These are phyloP conservation scores for Cassiopea andromeda DNA, from an alignment of 30 jellyfish, hydroid and myxozoan species.

Conservation along the genomic window DNA sequence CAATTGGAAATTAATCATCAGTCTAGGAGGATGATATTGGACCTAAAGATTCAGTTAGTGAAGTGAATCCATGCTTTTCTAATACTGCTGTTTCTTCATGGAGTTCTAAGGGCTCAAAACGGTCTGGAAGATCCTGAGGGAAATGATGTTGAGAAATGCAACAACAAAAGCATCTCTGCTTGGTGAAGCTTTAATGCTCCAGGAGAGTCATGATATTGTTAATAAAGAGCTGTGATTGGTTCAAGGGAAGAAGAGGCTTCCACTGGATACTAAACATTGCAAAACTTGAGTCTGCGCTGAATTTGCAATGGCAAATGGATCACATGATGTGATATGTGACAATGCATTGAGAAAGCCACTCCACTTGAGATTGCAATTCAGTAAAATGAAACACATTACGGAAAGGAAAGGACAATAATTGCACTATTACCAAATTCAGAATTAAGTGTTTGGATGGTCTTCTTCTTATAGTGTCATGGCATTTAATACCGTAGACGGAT, in stretches of 20 bases:
- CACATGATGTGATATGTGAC: neutral
- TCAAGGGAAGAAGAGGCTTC: conserved; percentile 51
- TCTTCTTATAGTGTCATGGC: too few relatives aligned
- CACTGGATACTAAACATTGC: conserved; percentile 34
- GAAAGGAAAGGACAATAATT: neutral
- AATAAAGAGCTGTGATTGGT: conserved; percentile 17
- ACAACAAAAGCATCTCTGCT: conserved; percentile 49
- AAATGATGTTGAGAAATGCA: conserved; percentile 47
- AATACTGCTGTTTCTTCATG: conserved; percentile 9
- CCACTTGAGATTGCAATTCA: conserved; percentile 17
- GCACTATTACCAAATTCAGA: neutral
- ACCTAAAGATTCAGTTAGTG: conserved; percentile 44
- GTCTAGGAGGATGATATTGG: conserved; percentile 10
- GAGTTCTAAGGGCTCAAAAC: conserved; percentile 22
- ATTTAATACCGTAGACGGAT: too few relatives aligned
- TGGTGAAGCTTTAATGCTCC: conserved; percentile 44
- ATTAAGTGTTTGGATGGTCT: too few relatives aligned
- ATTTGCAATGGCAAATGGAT: conserved; percentile 21
- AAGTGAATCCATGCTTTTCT: conserved; percentile 30
- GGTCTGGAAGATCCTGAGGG: conserved; percentile 38
- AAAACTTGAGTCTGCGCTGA: conserved; percentile 10
- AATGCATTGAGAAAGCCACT: conserved; percentile 15
- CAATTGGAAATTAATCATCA: conserved; percentile 6
- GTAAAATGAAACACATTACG: conserved; percentile 26
- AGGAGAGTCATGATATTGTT: conserved; percentile 23